Base-by-base conservation (phyloP, 1,140 invertebrate genomes). In the Panagrolaimus sp. region DNA sequence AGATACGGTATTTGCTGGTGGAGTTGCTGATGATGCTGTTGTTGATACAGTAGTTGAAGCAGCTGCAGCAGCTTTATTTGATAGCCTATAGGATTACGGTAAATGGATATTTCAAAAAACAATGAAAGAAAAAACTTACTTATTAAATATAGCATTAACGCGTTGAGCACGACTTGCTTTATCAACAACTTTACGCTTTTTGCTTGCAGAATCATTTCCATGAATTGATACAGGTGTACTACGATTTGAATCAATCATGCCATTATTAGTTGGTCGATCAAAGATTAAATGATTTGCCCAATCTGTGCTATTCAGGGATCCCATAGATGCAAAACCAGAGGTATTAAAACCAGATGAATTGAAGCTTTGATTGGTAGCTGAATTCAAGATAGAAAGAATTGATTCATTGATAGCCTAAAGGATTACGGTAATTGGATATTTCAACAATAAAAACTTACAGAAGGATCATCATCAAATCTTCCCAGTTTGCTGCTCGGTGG, bases 71-170 rank as follows among this genome's bases (percentile, higher is more conserved):
- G 64, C 72, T 45, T 74, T 74, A 11, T 27, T 65, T 16, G 72
- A 74, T n/a, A 74, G 51, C 20, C 73, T 75, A 43, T 25, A 74
- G 31, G 31, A 65, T 16, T 47, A 38, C 8, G 45, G 14, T 25
- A 57, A 31, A n/a, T 44, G 42, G 13, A 27, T 14, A 31, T 14
- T 31, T 64, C 44, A 20, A 20, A 44, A 43, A 27, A 46, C 1
- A 5, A 20, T 46, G 5, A 64, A 27, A 23, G n/a, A n/a, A n/a
- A 51, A 51, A 20, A 69, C 47, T 65, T 64, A 75, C 73, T 68
- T 69, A 61, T 75, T 70, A 43, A 75, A 69, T 38, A 75, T 67
- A 53, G 45, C 53, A 46, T 75, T 75, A 38, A 71, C 65, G 7
- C 73, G 64, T 44, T 13, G 14, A 13, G 23, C 48, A 3, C 47